Evolutionary conservation across 2,797 vertebrate genomes (phyloP), one percentile per base, ranked within the genome.

Genomic region (Capromys pilorides): DNA sequence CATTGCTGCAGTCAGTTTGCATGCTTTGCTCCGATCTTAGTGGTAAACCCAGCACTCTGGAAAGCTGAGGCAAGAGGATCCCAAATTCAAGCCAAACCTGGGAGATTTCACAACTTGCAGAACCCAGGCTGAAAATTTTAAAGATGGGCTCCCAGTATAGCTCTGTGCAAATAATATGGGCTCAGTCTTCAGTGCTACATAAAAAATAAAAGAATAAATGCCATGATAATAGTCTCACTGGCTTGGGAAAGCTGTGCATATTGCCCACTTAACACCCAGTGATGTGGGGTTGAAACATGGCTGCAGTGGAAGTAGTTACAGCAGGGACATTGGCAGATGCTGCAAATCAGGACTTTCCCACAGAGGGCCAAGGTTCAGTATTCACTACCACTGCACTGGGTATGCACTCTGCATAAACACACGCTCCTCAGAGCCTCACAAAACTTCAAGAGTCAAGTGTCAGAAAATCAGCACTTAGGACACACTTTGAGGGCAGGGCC

Each of bases 341-440:
- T 85, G 77, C 31, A 51, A 41, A 77, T 79, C 59, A 86, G 54
- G 66, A 39, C 77, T 77, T 88, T n/a, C 11, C 31, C 61, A 0
- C 61, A 64, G 59, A 71, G 18, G 93, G 62, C 59, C 36, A 84
- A 45, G 41, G 14, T 49, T 90, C 79, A 90, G 92, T 16, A 24
- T 39, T 91, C 64, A 81, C 31, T 36, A 80, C 64, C 71, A 89
- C 31, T 77, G 22, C 45, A 77, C 5, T 3, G 36, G 88, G 66
- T 83, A 90, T 86, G 88, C 61, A 90, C 88, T 92, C 62, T 59
- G 49, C 14, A 78, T 51, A 88, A 94, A 87, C 36, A 78, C 78
- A 87, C 85, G n/a, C 1, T 85, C 33, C 62, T 59, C 31, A 67
- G 19, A 39, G 36, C 64, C 39, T 90, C 79, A 79, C n/a, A 85